A percentile compares a stretch with the other conserved stretches of the same genome.
Conservation (phyloP, 1,140 invertebrate species). For the Scaptomyza pallida region DNA sequence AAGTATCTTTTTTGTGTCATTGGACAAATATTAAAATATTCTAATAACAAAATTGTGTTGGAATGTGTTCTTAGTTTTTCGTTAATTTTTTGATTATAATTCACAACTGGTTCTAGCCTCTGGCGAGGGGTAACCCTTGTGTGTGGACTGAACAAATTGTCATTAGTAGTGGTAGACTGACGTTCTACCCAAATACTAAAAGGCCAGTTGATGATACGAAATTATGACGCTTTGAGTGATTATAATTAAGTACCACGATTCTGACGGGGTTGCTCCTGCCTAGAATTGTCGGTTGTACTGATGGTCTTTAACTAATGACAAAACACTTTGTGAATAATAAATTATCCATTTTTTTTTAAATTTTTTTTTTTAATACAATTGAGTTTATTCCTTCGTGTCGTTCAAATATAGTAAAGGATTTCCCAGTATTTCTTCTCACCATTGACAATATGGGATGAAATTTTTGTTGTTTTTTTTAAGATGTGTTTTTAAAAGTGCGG, state of each 20-base stretch:
- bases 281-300: slow-evolving; percentile 80
- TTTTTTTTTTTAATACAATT: too few species aligned
- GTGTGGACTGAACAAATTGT: slow-evolving; percentile 51
- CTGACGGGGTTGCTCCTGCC: slow-evolving; percentile 84
- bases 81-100: slow-evolving; percentile 29
- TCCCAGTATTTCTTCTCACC: too few species aligned
- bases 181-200: slow-evolving; percentile 83
- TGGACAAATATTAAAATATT: too few species aligned
- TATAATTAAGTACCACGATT: slow-evolving; percentile 79
- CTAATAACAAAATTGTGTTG: neutral
- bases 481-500: too few species aligned
- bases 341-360: too few species aligned
- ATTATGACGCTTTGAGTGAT: slow-evolving; percentile 81
- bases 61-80: slow-evolving; percentile 29
- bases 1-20: slow-evolving; percentile 84
- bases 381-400: too few species aligned
- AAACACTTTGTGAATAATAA: slow-evolving; percentile 34
- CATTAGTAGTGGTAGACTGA: slow-evolving; percentile 83
- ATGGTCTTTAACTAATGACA: slow-evolving; percentile 80
- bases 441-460: too few species aligned
- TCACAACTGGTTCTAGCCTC: slow-evolving; percentile 52
- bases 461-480: too few species aligned
- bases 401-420: too few species aligned
- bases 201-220: slow-evolving; percentile 79
- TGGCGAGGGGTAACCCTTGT: neutral